phyloP scores from a whole-genome alignment of 2,888 invertebrate species.

The Teinopalpus imperialis region DNA sequence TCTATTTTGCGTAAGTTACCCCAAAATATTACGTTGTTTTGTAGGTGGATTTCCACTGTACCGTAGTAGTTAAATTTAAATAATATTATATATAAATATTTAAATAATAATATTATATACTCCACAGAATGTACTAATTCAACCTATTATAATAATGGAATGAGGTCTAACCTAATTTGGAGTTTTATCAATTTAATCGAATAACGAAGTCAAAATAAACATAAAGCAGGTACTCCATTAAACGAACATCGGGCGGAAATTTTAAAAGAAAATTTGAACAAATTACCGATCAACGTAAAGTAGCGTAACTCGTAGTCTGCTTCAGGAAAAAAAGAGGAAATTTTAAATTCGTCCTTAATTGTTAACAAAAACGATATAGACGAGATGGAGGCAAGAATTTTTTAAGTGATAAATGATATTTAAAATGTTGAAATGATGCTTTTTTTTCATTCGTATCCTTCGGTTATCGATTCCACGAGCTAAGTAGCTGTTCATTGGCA shows the following conservation, averaged over 20 bases:
- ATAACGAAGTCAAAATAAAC: slow-evolving; percentile 66
- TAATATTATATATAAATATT: too few relatives aligned
- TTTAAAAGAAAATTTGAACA: slow-evolving; percentile 72
- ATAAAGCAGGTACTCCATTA: slow-evolving; percentile 66
- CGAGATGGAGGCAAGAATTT: slow-evolving; percentile 41
- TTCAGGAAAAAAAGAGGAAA: slow-evolving; percentile 55
- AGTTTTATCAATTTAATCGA: slow-evolving; percentile 54
- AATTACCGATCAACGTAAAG: slow-evolving; percentile 66
- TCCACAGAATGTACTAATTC: too few relatives aligned
- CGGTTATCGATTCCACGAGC: too few relatives aligned
- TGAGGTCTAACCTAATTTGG: slow-evolving; percentile 48
- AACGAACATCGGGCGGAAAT: slow-evolving; percentile 62
- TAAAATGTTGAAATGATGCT: too few relatives aligned
- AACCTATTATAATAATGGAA: slow-evolving; percentile 51
- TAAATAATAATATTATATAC: too few relatives aligned
- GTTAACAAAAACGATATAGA: slow-evolving; percentile 46
- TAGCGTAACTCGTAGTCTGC: slow-evolving; percentile 41
- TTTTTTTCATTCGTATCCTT: too few relatives aligned
- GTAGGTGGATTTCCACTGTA: too few relatives aligned
- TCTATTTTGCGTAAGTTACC: too few relatives aligned
- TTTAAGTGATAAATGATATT: too few relatives aligned
- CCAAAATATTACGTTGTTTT: too few relatives aligned
- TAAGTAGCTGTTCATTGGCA: too few relatives aligned
- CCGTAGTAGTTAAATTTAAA: too few relatives aligned
- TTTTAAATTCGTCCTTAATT: slow-evolving; percentile 74